These are phyloP conservation scores for Lampris megalopsis DNA, from an alignment of 2,113 vertebrate species.

Conservation along the genomic window DNA sequence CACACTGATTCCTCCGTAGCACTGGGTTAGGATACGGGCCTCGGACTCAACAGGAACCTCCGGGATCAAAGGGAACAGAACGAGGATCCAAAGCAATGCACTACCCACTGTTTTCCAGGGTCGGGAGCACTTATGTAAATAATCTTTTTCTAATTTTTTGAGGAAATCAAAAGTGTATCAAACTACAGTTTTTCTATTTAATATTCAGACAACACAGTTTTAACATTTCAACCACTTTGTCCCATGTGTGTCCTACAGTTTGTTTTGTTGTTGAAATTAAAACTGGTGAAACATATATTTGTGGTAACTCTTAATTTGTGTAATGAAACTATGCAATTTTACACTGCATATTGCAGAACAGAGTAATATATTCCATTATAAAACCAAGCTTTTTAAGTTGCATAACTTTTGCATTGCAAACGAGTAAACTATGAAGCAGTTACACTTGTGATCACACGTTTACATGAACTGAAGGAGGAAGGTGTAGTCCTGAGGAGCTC, in stretches of 20 bases:
- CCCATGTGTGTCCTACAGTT: constrained; percentile 29
- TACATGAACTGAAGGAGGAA: constrained; percentile 6
- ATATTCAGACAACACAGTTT: constrained; percentile 67
- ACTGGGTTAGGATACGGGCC: constrained; percentile 20
- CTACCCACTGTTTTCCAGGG: constrained; percentile 64
- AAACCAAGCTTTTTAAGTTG: constrained; percentile 28
- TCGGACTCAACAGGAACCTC: constrained; percentile 36
- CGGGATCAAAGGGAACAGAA: constrained; percentile 58
- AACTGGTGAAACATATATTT: constrained; percentile 31
- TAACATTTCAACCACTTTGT: constrained; percentile 50
- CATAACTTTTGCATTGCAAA: background rate
- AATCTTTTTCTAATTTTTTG: constrained; percentile 54
- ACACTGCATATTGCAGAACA: background rate
- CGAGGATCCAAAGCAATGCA: constrained; percentile 61
- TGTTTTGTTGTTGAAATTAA: constrained; percentile 55
- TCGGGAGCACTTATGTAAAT: constrained; percentile 77
- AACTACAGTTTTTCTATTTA: constrained; percentile 75
- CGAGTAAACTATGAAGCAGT: constrained; percentile 47
- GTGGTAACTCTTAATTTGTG: background rate
- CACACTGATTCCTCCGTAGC: constrained; percentile 15
- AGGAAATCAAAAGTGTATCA: constrained; percentile 55
- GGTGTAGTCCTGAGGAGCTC: background rate
- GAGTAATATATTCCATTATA: constrained; percentile 33
- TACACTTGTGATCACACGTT: background rate
- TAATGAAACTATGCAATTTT: constrained; percentile 27